These are phyloP conservation scores for Halictus ligatus DNA, from an alignment of 2,888 invertebrate species.

Conservation along the genomic window DNA sequence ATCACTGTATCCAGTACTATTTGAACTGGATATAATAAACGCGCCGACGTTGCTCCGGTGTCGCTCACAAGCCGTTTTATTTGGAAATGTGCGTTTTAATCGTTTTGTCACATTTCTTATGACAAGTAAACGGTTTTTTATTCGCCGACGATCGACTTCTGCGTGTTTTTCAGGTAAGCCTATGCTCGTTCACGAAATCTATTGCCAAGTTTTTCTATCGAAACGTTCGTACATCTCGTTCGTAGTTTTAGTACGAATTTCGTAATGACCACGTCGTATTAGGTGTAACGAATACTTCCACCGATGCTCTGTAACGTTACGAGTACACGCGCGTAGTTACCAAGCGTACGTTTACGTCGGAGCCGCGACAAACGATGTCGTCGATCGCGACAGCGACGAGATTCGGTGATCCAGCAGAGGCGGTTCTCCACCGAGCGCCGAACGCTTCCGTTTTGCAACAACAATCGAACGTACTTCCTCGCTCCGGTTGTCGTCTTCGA, in stretches of 20 bases:
- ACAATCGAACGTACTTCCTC: not conserved
- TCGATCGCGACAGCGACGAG: not conserved
- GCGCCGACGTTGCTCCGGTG: not conserved
- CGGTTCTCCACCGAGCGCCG: too few species aligned
- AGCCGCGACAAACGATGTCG: not conserved
- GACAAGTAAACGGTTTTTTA: not conserved
- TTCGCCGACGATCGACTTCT: not conserved
- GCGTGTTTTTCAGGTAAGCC: conserved; percentile 4
- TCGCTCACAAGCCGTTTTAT: not conserved
- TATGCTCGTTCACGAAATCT: conserved; percentile 23
- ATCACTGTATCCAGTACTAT: not conserved
- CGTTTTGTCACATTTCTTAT: not conserved
- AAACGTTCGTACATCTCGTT: conserved; percentile 3
- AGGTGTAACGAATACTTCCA: conserved; percentile 63
- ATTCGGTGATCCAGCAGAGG: not conserved
- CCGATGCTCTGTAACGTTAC: conserved; percentile 56
- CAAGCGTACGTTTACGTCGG: conserved; percentile 14
- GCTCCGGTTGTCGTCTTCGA: not conserved
- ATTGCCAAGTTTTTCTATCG: conserved; percentile 25
- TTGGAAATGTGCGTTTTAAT: not conserved
- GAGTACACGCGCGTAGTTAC: conserved; percentile 68
- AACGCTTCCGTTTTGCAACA: not conserved
- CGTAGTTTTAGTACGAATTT: conserved; percentile 14
- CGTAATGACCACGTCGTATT: conserved; percentile 16
- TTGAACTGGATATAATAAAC: not conserved